These are phyloP conservation scores for Calidris pygmaea DNA, from an alignment of 2,113 vertebrate genomes.

Conservation along the genomic window DNA sequence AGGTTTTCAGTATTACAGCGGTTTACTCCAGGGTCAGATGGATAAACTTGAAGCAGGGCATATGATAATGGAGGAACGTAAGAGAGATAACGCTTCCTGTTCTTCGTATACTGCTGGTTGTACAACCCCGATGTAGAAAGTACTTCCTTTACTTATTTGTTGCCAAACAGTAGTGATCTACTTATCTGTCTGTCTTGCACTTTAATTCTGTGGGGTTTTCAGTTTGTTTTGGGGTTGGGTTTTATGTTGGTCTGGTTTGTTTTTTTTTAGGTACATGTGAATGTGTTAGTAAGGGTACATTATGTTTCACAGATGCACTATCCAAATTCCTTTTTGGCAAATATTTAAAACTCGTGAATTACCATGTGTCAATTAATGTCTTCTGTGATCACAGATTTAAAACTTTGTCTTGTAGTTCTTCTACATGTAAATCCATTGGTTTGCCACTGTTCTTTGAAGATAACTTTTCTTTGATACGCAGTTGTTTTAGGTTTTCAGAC, in stretches of 20 bases:
- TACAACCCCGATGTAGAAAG: not conserved
- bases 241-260: too few species aligned
- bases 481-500: not conserved
- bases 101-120: fast-evolving
- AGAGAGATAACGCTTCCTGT: not conserved
- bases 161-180: not conserved
- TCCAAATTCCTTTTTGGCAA: not conserved
- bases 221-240: not conserved
- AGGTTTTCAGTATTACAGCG: not conserved
- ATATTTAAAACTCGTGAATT: not conserved
- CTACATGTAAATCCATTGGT: not conserved
- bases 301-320: not conserved
- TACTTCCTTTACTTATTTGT: not conserved
- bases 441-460: not conserved
- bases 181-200: not conserved
- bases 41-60: not conserved
- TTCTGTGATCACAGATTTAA: not conserved
- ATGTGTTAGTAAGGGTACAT: not conserved
- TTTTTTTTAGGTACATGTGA: not conserved
- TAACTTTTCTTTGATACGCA: not conserved
- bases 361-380: not conserved
- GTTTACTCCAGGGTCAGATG: not conserved
- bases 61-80: not conserved
- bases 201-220: not conserved
- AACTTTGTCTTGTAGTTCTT: not conserved